phyloP scores from a whole-genome alignment of 2,113 vertebrate genomes.

The Phocoena sinus region DNA sequence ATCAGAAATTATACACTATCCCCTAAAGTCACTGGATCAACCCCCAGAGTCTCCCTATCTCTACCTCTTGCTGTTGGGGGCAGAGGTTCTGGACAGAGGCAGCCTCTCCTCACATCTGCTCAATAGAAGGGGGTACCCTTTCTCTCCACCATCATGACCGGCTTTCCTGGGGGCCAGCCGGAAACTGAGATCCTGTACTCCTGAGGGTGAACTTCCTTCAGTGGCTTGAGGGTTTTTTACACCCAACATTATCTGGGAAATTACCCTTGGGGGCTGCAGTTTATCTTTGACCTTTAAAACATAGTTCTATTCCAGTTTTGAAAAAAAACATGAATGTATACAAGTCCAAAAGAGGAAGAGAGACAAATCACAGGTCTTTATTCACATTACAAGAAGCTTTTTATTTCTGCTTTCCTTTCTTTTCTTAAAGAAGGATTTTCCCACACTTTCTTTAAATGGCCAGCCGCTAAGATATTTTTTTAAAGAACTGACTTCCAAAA shows the following conservation, averaged over 20 bases:
- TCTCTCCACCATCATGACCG: background rate
- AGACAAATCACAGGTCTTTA: background rate
- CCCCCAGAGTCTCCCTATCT: background rate
- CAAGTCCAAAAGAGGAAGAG: background rate
- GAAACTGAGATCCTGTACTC: background rate
- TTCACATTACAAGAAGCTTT: background rate
- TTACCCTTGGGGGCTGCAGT: background rate
- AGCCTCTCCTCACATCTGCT: background rate
- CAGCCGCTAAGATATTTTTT: background rate
- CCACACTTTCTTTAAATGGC: background rate
- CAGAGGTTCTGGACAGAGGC: background rate
- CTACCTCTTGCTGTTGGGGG: background rate
- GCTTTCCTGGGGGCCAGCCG: background rate
- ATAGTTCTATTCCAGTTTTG: background rate
- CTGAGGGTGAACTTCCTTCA: background rate
- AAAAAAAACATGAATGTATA: background rate
- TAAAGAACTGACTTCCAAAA: background rate
- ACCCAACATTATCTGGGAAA: constrained; percentile 12
- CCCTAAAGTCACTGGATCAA: background rate
- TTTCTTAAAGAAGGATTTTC: background rate
- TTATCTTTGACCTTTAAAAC: constrained; percentile 31
- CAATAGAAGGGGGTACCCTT: background rate
- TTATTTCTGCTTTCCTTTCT: background rate
- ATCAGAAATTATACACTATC: background rate
- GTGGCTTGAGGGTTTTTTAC: background rate